Base-by-base conservation (phyloP, 2,888 invertebrate species). In the Polyommatus icarus region DNA sequence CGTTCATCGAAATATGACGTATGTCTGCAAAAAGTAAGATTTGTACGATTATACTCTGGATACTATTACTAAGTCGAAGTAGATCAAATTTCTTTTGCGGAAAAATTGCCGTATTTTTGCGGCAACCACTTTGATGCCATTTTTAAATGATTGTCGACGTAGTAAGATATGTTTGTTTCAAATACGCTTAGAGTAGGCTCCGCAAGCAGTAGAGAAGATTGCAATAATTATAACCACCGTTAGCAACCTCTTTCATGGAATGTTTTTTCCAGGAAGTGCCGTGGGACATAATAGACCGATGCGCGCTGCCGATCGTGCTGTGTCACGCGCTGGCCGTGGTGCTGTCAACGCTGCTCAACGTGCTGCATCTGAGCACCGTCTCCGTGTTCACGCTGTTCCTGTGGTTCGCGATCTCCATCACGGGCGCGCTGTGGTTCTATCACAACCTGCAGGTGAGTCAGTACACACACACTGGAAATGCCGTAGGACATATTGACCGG, bases 261-360 rank as follows among this genome's bases (percentile, higher is more conserved):
- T 61, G 10, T 91, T 46, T 72, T 91, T 32, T 75, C 77, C 71
- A 96, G 87, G 96, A 96, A 88, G 95, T 96, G 81, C 96, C 96
- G 79, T 96, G 96, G 96, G 96, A 96, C 84, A 95, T 96, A 87
- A 95, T 97, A 84, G 97, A 97, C 89, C 94, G 97, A 67, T 96
- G 97, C 84, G 94, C 97, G 76, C 93, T 97, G 84, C 97, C 97
- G 50, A 95, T 97, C 79, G 94, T 97, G 80, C 96, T 97, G 88
- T 97, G 97, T 86, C 97, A 97, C 88, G 97, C 97, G 5, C 95
- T 96, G 29, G 97, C 97, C 40, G 96, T 97, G 79, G 95, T 97
- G 81, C 89, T 97, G 75, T 97, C 97, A 76, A 95, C 96, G 71
- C 88, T 96, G 80, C 93, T 97, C 79, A 97, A 97, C 88, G 94